Evolutionary conservation across 2,888 invertebrate species (phyloP), one percentile per base, ranked within the genome.

Genomic region (Agonopterix alstromeriana): DNA sequence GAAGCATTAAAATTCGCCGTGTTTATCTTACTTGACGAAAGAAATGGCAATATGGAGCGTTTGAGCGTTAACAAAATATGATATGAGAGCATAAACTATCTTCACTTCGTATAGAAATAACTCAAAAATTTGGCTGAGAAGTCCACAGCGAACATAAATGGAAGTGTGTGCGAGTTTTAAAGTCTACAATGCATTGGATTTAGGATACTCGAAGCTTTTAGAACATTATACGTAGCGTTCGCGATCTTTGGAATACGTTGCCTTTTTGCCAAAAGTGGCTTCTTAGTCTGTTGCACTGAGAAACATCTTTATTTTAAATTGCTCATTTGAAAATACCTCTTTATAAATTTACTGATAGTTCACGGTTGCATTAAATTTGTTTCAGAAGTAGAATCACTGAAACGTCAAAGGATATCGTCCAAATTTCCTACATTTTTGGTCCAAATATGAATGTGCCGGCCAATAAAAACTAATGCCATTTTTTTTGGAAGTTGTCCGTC

Each of bases 51-150:
- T 73, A 73, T 68, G 67, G 64, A 65, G 58, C 57, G 53, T 63
- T 70, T 60, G 61, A 76, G 68, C 67, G 65, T 70, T 77, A 64
- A 67, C 68, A 73, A 71, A 75, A 77, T 75, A 68, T 67, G 66
- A 76, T 72, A 66, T 61, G 67, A 65, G 65, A 73, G 69, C 77
- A 79, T 84, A 85, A 83, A 84, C 76, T 74, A 72, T 73, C 73
- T 79, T 78, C 75, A 70, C 71, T 77, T 79, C 77, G 67, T 78
- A 73, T 61, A 68, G 65, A 61, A 55, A 78, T 85, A 79, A 82
- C 72, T 85, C 77, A 84, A 84, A 84, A 83, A 83, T 81, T 83
- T 83, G 84, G 84, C 83, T 73, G 64, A 67, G 61, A 56, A 73
- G 69, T 72, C 69, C 65, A 70, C 67, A 70, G 64, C 67, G 57